These are phyloP conservation scores for Hartigia nigra DNA, from an alignment of 2,888 invertebrate genomes.

Conservation along the genomic window DNA sequence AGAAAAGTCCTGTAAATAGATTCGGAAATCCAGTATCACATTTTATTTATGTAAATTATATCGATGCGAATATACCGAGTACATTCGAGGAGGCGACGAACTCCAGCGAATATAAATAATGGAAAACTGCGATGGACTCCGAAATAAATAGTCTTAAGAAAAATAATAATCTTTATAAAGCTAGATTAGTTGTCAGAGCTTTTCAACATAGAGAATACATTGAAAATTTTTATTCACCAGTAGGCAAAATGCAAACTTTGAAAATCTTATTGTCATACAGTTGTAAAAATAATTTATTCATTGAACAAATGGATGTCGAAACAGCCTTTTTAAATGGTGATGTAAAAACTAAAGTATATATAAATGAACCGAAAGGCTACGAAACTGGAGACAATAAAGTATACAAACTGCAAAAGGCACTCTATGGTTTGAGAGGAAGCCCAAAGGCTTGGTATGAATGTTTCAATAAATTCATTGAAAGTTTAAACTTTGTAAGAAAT, in stretches of 20 bases:
- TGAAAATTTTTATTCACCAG: slow-evolving; percentile 19
- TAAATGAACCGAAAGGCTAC: slow-evolving; percentile 26
- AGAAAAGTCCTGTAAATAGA: too few species aligned
- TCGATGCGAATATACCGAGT: slow-evolving; percentile 12
- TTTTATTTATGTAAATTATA: too few species aligned
- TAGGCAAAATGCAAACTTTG: slow-evolving; percentile 18
- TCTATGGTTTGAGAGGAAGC: slow-evolving; percentile 26
- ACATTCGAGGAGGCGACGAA: slow-evolving; percentile 19
- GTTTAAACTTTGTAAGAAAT: slow-evolving; percentile 19
- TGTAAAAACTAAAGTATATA: slow-evolving; percentile 27
- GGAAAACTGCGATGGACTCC: slow-evolving; percentile 15
- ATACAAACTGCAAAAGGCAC: slow-evolving; percentile 19
- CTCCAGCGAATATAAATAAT: neutral
- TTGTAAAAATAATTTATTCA: slow-evolving; percentile 18
- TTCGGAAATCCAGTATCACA: too few species aligned
- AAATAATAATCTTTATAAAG: slow-evolving; percentile 17
- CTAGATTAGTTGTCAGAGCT: slow-evolving; percentile 20
- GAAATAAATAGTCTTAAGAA: slow-evolving; percentile 13
- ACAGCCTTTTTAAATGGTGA: slow-evolving; percentile 30
- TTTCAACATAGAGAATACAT: slow-evolving; percentile 13
- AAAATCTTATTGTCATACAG: slow-evolving; percentile 21
- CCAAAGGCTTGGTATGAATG: slow-evolving; percentile 27
- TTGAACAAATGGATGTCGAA: slow-evolving; percentile 33
- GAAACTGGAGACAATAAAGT: slow-evolving; percentile 17
- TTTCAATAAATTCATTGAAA: slow-evolving; percentile 21